phyloP scores from a whole-genome alignment of 1,140 invertebrate genomes.

The Camponotus pennsylvanicus region DNA sequence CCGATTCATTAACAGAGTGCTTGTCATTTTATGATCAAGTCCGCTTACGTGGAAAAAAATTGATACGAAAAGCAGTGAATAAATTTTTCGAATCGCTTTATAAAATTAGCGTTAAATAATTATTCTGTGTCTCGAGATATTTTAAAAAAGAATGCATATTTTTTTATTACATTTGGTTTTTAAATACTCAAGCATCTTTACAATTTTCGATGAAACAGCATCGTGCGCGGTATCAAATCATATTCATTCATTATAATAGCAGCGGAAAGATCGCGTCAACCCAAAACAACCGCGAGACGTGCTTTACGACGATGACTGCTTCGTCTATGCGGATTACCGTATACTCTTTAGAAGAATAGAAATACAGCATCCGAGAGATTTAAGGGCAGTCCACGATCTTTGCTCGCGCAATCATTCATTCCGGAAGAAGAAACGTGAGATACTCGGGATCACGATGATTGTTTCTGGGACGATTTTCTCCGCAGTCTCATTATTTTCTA shows the following conservation, averaged over 20 bases:
- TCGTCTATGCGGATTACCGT: constrained; percentile 18
- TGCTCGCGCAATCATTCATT: constrained; percentile 13
- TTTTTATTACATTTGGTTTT: neutral
- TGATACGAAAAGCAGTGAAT: no score
- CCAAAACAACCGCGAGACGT: constrained; percentile 10
- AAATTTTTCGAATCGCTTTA: no score
- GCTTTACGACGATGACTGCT: neutral
- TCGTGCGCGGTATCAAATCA: neutral
- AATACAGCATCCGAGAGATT: constrained; percentile 45
- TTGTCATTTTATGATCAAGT: neutral
- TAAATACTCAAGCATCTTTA: neutral
- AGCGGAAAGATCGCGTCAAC: neutral
- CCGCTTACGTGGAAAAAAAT: neutral
- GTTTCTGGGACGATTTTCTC: neutral
- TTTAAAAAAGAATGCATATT: no score
- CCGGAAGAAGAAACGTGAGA: constrained; percentile 16
- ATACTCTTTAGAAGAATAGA: constrained; percentile 33
- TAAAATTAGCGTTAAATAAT: neutral
- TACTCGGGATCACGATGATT: constrained; percentile 23
- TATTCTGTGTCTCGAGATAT: neutral
- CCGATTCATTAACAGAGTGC: constrained; percentile 13
- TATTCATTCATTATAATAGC: neutral
- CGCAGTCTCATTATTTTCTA: constrained; percentile 67
- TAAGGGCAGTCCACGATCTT: constrained; percentile 20
- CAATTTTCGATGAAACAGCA: neutral